Conservation (phyloP, 2,888 invertebrate species). For the Drosophila ustulata region DNA sequence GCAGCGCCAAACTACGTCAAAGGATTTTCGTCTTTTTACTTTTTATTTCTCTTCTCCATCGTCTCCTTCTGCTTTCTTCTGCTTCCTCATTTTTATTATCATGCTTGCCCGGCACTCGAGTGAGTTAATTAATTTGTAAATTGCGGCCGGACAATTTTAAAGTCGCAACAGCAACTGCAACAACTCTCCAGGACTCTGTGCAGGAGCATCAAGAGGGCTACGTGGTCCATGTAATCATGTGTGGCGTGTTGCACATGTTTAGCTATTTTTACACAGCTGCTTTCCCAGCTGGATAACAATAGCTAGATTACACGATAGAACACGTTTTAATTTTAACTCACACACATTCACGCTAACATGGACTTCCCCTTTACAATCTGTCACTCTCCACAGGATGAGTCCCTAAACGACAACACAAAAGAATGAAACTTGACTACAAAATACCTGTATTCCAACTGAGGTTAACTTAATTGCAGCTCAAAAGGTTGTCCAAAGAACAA, state of each 20-base stretch:
- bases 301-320: conserved; percentile 82
- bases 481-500: not conserved
- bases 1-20: conserved; percentile 46
- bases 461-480: not conserved
- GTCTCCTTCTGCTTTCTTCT: not conserved
- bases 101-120: conserved; percentile 43
- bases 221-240: conserved; percentile 21
- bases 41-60: not conserved
- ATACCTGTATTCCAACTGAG: not conserved
- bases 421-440: not conserved
- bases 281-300: conserved; percentile 52
- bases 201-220: not conserved
- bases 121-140: conserved; percentile 57
- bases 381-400: conserved; percentile 24
- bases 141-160: conserved; percentile 40
- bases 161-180: conserved; percentile 18
- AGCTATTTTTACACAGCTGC: conserved; percentile 51
- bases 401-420: conserved; percentile 6
- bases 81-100: conserved; percentile 12
- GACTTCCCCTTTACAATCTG: conserved; percentile 21
- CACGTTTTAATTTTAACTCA: conserved; percentile 83
- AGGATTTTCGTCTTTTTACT: conserved; percentile 20
- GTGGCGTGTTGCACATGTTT: conserved; percentile 47
- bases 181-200: not conserved
- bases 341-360: conserved; percentile 35